Conservation (phyloP, 1,140 invertebrate genomes). For the Lepidurus apus region DNA sequence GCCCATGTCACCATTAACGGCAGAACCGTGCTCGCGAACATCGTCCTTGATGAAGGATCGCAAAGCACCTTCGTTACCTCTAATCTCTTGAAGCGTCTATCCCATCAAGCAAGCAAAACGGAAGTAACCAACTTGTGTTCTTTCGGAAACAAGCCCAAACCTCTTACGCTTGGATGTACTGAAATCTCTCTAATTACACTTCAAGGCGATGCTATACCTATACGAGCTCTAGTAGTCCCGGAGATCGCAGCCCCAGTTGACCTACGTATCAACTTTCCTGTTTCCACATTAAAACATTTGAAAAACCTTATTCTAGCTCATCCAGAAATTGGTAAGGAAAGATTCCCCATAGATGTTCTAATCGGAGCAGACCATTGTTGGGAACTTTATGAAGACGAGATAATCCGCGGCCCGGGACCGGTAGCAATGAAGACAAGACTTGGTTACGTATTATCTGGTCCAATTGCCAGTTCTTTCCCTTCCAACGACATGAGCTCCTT, state of each 20-base stretch:
- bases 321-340: background rate
- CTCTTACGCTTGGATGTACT: background rate
- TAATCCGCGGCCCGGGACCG: background rate
- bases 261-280: background rate
- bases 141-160: background rate
- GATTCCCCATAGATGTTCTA: background rate
- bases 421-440: background rate
- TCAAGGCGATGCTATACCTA: background rate
- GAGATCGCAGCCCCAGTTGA: background rate
- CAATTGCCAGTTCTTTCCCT: background rate
- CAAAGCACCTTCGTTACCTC: background rate
- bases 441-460: background rate
- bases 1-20: background rate
- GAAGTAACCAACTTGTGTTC: background rate
- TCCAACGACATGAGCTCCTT: background rate
- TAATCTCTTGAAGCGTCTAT: background rate
- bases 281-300: background rate
- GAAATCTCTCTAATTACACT: background rate
- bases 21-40: background rate
- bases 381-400: background rate
- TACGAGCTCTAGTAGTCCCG: background rate
- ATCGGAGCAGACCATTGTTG: background rate
- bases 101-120: background rate
- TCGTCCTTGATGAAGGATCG: background rate
- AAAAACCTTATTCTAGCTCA: slow-evolving; percentile 12